A percentile compares a stretch with the other conserved stretches of the same genome.
Conservation (phyloP, 1,140 invertebrate species). For the Drosophila sp. region DNA sequence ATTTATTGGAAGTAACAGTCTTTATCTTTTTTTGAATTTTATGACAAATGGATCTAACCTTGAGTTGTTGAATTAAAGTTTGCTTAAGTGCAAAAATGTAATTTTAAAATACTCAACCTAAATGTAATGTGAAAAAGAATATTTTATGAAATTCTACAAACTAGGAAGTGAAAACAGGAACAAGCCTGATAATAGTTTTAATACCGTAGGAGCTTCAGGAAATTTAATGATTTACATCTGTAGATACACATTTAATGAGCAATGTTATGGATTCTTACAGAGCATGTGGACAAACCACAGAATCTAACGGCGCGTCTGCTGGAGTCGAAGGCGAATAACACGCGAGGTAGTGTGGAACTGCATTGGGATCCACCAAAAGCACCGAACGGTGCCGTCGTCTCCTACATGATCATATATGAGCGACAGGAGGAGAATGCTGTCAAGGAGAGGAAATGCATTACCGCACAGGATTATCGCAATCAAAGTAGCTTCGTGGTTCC, state of each 20-base stretch:
- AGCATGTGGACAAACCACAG: slow-evolving; percentile 46
- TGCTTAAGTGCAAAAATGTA: no score
- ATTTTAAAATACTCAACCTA: no score
- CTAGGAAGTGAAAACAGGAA: no score
- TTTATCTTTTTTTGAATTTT: no score
- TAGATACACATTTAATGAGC: neutral
- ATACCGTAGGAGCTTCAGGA: no score
- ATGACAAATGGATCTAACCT: no score
- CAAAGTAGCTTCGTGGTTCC: slow-evolving; percentile 76
- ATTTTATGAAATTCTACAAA: no score
- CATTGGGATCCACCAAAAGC: slow-evolving; percentile 91
- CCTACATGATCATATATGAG: slow-evolving; percentile 91
- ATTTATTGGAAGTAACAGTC: no score
- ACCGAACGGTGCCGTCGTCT: slow-evolving; percentile 94
- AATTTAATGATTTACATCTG: neutral
- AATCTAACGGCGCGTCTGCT: slow-evolving; percentile 35
- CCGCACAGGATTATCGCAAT: slow-evolving; percentile 68
- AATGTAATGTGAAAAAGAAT: no score
- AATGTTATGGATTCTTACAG: slow-evolving; percentile 29
- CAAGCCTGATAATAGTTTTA: no score
- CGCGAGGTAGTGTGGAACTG: slow-evolving; percentile 86
- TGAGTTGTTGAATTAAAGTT: no score
- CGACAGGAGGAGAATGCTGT: slow-evolving; percentile 85
- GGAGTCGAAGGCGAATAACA: slow-evolving; percentile 60
- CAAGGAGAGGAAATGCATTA: slow-evolving; percentile 85